A percentile compares a stretch with the other conserved stretches of the same genome.
phyloP scores from a whole-genome alignment of 2,888 invertebrate species.

The Leptinotarsa juncta region DNA sequence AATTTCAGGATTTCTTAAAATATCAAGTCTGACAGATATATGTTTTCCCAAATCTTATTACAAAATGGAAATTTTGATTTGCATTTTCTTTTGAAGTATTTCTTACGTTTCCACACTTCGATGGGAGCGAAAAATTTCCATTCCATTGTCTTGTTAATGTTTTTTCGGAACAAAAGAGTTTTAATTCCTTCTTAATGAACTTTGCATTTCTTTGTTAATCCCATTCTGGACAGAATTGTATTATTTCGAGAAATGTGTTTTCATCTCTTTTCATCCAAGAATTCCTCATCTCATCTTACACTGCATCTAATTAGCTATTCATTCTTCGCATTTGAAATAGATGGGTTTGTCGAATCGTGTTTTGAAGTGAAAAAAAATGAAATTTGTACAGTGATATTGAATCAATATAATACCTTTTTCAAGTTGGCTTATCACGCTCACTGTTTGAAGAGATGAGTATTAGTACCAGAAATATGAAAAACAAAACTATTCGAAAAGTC shows the following conservation, averaged over 20 bases:
- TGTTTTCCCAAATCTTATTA: conserved; percentile 5
- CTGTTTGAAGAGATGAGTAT: too few relatives aligned
- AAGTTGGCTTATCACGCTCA: too few relatives aligned
- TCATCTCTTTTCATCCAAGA: conserved; percentile 21
- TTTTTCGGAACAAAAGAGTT: conserved; percentile 50
- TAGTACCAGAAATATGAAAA: too few relatives aligned
- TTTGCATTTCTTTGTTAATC: conserved; percentile 39
- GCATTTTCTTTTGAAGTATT: conserved; percentile 24
- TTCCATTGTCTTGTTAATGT: conserved; percentile 55
- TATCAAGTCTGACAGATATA: conserved; percentile 10
- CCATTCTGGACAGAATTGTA: conserved; percentile 21
- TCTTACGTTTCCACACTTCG: conserved; percentile 40
- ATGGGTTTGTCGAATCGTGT: background rate
- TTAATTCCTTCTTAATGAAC: conserved; percentile 48
- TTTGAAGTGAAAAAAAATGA: too few relatives aligned
- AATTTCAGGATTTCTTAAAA: background rate
- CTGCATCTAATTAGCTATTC: conserved; percentile 30
- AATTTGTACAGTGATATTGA: too few relatives aligned
- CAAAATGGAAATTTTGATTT: conserved; percentile 23
- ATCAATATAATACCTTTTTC: too few relatives aligned
- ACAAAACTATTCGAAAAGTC: too few relatives aligned
- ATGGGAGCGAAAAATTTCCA: conserved; percentile 50
- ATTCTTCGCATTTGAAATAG: background rate
- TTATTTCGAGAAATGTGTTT: conserved; percentile 18
- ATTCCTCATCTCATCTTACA: conserved; percentile 22